phyloP scores from a whole-genome alignment of 2,797 vertebrate species.

The Pangasius mekongensis region DNA sequence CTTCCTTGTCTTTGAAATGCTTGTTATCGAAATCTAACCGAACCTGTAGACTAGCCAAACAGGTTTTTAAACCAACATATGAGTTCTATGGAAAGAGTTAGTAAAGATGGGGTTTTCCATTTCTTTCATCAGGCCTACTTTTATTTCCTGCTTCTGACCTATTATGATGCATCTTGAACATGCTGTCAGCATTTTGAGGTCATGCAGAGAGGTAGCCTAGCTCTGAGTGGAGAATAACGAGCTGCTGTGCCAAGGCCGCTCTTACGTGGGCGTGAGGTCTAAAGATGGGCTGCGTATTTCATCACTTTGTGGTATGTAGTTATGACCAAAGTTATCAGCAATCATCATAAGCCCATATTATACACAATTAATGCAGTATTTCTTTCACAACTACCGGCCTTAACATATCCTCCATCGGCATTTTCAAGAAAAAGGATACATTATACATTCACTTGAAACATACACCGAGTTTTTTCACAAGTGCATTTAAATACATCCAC shows the following conservation, averaged over 20 bases:
- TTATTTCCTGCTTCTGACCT: conserved; percentile 29
- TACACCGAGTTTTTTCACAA: conserved; percentile 41
- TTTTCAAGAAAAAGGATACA: conserved; percentile 35
- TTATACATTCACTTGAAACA: conserved; percentile 43
- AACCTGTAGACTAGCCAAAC: conserved; percentile 4
- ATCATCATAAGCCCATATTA: conserved; percentile 20
- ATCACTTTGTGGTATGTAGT: conserved; percentile 18
- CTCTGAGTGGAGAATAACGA: conserved; percentile 31
- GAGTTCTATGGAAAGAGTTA: background rate
- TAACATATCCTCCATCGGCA: background rate
- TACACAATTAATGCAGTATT: conserved; percentile 15
- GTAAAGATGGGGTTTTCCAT: conserved; percentile 40
- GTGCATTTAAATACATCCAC: conserved; percentile 50
- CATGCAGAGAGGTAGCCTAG: conserved; percentile 48
- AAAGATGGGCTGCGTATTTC: conserved; percentile 8
- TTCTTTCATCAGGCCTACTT: conserved; percentile 11
- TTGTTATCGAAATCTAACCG: background rate
- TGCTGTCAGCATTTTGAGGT: background rate
- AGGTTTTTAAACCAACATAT: conserved; percentile 6
- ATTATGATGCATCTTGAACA: conserved; percentile 9
- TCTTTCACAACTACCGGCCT: background rate
- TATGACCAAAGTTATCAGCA: conserved; percentile 1
- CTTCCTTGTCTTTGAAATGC: conserved; percentile 5
- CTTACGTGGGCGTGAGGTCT: background rate
- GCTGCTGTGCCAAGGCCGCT: conserved; percentile 20